Percentiles rank a stretch among this genome's conserved stretches.
These are phyloP conservation scores for Neolamprologus brichardi DNA, from an alignment of 2,113 vertebrate species.

Conservation along the genomic window DNA sequence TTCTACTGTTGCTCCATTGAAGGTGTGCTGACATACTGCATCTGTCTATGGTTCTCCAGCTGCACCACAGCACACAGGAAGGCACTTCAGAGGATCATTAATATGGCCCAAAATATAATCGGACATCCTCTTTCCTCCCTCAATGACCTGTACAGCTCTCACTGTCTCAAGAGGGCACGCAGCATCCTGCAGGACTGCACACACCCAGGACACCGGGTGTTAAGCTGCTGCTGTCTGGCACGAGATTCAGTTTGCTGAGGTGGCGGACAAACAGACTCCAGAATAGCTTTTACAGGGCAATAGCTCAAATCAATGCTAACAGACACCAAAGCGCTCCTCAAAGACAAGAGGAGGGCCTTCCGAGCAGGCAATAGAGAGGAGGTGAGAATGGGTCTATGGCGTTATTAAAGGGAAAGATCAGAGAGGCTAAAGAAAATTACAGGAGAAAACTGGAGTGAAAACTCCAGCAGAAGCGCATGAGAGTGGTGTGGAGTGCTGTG, in stretches of 20 bases:
- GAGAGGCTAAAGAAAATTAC: not conserved
- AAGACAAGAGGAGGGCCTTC: not conserved
- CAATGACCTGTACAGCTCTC: not conserved
- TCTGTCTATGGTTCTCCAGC: too few relatives aligned
- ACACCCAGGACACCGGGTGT: not conserved
- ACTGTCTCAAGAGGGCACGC: not conserved
- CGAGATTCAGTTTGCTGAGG: not conserved
- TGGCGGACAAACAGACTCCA: not conserved
- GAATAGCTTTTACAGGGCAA: fast-evolving
- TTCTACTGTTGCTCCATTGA: not conserved
- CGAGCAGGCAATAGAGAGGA: not conserved
- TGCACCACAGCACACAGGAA: too few relatives aligned
- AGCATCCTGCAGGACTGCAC: not conserved
- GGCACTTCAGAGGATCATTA: too few relatives aligned
- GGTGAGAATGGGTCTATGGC: not conserved
- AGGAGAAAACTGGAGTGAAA: too few relatives aligned
- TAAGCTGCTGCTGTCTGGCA: not conserved
- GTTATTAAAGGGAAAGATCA: not conserved
- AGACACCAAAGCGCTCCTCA: too few relatives aligned
- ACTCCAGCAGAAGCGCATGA: fast-evolving
- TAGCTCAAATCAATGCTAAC: fast-evolving
- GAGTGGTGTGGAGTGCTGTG: not conserved
- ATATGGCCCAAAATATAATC: too few relatives aligned
- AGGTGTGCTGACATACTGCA: too few relatives aligned
- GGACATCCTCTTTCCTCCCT: too few relatives aligned